Base-by-base conservation (phyloP, 2,888 invertebrate species). In the Ferrisia virgata region DNA sequence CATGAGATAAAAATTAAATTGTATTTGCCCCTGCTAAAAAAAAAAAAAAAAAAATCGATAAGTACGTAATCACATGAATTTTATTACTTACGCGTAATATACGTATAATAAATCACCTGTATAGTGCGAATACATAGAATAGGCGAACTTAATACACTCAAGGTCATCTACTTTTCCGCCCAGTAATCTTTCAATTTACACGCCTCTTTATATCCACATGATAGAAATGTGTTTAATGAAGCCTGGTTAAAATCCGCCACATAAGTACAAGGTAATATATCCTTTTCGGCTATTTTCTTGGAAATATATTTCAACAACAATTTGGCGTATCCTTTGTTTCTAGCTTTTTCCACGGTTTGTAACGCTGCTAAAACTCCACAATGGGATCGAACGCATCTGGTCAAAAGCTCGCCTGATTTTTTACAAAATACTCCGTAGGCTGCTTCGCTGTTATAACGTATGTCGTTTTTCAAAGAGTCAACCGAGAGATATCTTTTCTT, bases 321-420 rank as follows among this genome's bases (percentile, higher is more conserved):
- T 40, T 40, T 78, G 11, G 78, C 78, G 18, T 78, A 78, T 78
- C 78, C 78, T 78, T 40, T 78, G n/a, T 33, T 40, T 18, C 40
- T 18, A 40, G 78, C 78, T 31, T 78, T 40, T 40, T 78, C 78
- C 11, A 78, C 40, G 6, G 78, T 78, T 22, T 78, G 78, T 22
- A 78, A 40, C 9, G 78, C 78, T 11, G 22, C 9, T n/a, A 78
- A 33, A 1, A 25, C 18, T 0, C 78, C 78, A n/a, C 13, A n/a
- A 78, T 78, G 40, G 6, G 78, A 78, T 13, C 40, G 31, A 0
- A 40, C 13, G 18, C 78, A 78, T 39, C 78, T 33, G 15, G 25
- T 8, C 25, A 79, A 13, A 3, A 79, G 11, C 13, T 43, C 40
- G 25, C 79, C 79, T 33, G 43, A 18, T 3, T 1, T 64, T 40